Percentiles rank a stretch among this genome's conserved stretches.
These are phyloP conservation scores for Trogon melanurus DNA, from an alignment of 2,113 vertebrate species.

Conservation along the genomic window DNA sequence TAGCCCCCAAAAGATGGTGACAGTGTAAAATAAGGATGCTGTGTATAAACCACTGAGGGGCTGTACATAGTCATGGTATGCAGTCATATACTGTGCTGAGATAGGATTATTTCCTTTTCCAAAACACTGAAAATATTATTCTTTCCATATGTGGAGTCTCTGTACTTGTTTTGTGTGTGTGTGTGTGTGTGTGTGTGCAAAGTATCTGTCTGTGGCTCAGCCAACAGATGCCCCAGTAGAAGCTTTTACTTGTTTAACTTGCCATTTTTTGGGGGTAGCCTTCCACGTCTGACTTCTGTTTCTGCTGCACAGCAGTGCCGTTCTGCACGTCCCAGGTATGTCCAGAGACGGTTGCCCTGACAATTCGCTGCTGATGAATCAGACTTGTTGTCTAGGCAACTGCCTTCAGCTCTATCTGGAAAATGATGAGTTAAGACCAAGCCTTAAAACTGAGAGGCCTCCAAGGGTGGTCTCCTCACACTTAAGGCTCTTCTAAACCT, in stretches of 20 bases:
- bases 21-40: background rate
- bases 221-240: background rate
- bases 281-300: background rate
- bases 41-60: background rate
- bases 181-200: background rate
- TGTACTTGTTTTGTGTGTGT: background rate
- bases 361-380: slow-evolving; percentile 36
- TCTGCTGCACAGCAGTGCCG: background rate
- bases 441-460: background rate
- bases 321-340: background rate
- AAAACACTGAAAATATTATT: background rate
- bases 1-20: background rate
- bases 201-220: background rate
- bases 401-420: background rate
- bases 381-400: slow-evolving; percentile 60
- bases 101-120: background rate
- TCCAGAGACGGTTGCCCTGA: background rate
- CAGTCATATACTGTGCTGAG: background rate
- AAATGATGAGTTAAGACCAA: background rate
- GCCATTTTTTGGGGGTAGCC: background rate
- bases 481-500: background rate
- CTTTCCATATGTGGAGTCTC: background rate
- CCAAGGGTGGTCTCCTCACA: background rate
- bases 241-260: background rate
- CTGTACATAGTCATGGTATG: background rate